Base-by-base conservation (phyloP, 2,797 vertebrate genomes). In the Semotilus atromaculatus region DNA sequence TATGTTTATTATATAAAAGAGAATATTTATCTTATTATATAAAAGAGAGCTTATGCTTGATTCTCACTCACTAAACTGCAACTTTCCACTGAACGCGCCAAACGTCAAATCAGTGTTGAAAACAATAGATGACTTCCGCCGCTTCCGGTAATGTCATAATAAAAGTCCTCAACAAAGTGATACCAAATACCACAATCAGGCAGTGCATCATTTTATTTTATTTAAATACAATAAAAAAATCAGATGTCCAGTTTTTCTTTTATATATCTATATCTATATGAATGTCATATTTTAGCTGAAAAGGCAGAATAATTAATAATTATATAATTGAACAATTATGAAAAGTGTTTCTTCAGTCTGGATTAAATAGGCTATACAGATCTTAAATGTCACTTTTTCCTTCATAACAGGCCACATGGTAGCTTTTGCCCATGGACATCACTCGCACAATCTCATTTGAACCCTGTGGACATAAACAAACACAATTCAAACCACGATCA, bases 391-490 rank as follows among this genome's bases (percentile, higher is more conserved):
- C 34, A n/a, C 6, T 64, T 38, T 45, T 79, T 67, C 7, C 58
- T 29, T 92, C 94, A 80, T 95, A 98, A 72, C 97, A 98, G 68
- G 97, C 95, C 81, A 96, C 94, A 0, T 98, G 97, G 88, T 96
- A 97, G 90, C 95, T 96, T 88, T 93, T 95, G 88, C 97, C 93
- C 90, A 95, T 95, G 67, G 96, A 97, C 34, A 96, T 96, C 5
- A 97, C 96, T 5, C 95, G 95, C 87, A 97, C 95, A n/a, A 95
- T 96, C 89, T 97, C 97, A 3, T 96, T 94, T 10, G 96, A 97
- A 1, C 97, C 97, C 97, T 98, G 91, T 36, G 72, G 60, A 55
- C 45, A 88, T 38, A 91, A 90, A n/a, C n/a, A 80, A 48, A 71
- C 6, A 70, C 13, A 58, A 62, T 36, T 55, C 4, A 83, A 34